Conservation (phyloP, 2,888 invertebrate genomes). For the Thyatira batis region DNA sequence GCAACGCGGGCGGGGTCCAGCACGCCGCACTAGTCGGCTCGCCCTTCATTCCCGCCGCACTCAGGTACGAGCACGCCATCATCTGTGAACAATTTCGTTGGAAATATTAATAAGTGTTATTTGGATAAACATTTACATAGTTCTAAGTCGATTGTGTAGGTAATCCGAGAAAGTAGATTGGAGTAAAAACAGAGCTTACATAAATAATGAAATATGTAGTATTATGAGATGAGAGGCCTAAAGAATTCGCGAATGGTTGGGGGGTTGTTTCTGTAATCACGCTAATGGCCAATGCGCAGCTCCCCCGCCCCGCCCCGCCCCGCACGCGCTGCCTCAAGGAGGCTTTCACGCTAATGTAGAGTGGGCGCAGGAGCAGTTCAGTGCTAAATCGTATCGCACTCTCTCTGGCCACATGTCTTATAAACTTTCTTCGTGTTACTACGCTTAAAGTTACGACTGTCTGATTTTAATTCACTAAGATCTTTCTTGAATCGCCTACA, state of each 20-base stretch:
- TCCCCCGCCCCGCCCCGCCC: slow-evolving; percentile 35
- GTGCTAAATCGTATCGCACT: slow-evolving; percentile 69
- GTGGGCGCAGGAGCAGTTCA: slow-evolving; percentile 67
- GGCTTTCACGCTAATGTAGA: slow-evolving; percentile 76
- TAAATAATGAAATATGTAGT: slow-evolving; percentile 81
- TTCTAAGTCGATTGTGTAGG: slow-evolving; percentile 56
- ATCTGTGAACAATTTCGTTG: slow-evolving; percentile 63
- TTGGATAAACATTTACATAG: slow-evolving; percentile 31
- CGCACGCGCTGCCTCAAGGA: slow-evolving; percentile 41
- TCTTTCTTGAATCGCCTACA: not conserved
- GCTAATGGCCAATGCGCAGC: slow-evolving; percentile 82
- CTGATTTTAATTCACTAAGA: not conserved
- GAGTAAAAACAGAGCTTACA: slow-evolving; percentile 76
- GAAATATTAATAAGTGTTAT: slow-evolving; percentile 17
- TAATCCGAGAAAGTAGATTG: slow-evolving; percentile 52
- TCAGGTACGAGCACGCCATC: slow-evolving; percentile 80
- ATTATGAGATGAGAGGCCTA: slow-evolving; percentile 80
- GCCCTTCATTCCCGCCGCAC: slow-evolving; percentile 59
- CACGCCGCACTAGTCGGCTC: slow-evolving; percentile 58
- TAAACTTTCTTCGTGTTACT: slow-evolving; percentile 15
- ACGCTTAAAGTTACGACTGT: slow-evolving; percentile 10
- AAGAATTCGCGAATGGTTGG: slow-evolving; percentile 74
- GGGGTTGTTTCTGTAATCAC: slow-evolving; percentile 75
- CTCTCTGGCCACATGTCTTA: slow-evolving; percentile 43
- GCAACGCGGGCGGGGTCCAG: slow-evolving; percentile 58